These are phyloP conservation scores for Aleiodes sp. DNA, from an alignment of 1,140 invertebrate species.

Conservation along the genomic window DNA sequence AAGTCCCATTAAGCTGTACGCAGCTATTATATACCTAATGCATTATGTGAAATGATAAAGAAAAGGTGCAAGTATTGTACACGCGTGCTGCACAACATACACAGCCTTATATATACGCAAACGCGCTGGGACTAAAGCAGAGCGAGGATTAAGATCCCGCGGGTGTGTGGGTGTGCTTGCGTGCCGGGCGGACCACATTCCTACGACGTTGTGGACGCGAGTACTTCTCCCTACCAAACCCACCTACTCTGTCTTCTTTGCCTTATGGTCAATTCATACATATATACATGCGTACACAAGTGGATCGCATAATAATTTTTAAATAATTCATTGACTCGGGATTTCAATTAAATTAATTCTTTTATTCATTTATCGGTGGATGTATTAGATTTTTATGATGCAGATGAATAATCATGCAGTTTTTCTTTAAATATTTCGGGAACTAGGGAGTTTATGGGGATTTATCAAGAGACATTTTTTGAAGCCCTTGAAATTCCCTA, in stretches of 20 bases:
- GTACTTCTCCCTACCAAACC: conserved; percentile 42
- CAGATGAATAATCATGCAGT: no score
- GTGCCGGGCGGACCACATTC: conserved; percentile 61
- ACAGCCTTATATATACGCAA: background rate
- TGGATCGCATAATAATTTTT: no score
- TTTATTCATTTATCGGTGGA: no score
- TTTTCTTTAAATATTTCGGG: no score
- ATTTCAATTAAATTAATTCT: no score
- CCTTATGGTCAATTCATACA: no score
- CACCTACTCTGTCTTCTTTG: background rate
- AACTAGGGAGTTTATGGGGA: no score
- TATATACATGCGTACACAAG: no score
- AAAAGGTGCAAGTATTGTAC: conserved; percentile 48
- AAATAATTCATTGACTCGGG: no score
- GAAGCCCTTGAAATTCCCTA: no score
- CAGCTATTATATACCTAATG: conserved; percentile 56
- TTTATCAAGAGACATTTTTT: no score
- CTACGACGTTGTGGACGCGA: conserved; percentile 46
- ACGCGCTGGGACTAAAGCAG: background rate
- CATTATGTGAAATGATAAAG: conserved; percentile 53
- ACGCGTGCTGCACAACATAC: background rate
- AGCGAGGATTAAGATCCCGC: background rate
- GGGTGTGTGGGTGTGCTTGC: conserved; percentile 39
- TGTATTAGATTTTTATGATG: no score
- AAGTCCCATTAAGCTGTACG: conserved; percentile 58